Evolutionary conservation across 2,113 vertebrate species (phyloP), one percentile per base, ranked within the genome.

Genomic region (Peromyscus maniculatus): DNA sequence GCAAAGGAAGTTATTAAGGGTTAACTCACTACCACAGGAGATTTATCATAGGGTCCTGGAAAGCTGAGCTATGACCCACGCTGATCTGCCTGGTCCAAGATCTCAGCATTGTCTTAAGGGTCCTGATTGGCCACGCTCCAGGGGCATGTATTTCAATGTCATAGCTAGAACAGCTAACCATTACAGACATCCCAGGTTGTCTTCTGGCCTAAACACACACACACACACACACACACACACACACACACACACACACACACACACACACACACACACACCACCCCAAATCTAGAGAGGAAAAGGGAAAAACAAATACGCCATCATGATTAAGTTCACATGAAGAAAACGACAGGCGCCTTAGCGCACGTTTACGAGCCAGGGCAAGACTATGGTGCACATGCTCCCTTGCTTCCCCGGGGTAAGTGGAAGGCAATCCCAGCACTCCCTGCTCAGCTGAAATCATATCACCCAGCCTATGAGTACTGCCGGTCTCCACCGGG

Each of bases 401-500:
- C 49, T 84, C 82, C 71, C 31, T 87, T 43, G 11, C 5, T 16
- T 57, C 55, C 1, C 19, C 22, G 39, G 52, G 52, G 57, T 91
- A 17, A 66, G 9, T 19, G 59, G 15, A 96, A 77, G 36, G 17
- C 17, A 39, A 24, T 36, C 59, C 64, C 66, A 55, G 39, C n/a
- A 82, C 33, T 39, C n/a, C 26, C 15, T 87, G 8, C 16, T 43
- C 26, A 39, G 8, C 28, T 4, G 69, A 83, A 67, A 52, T 39
- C 55, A 24, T 28, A 9, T 15, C 62, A 16, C 26, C 24, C 46
- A 52, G 43, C 64, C 82, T 26, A 10, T 0, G 26, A 46, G 69
- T 26, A 66, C 39, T 24, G 36, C 24, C 5, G 11, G 52, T 9
- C 3, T 2, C 33, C 55, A 17, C 0, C 1, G 0, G 16, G 5